These are phyloP conservation scores for Calcarius ornatus DNA, from an alignment of 2,113 vertebrate genomes.

Conservation along the genomic window DNA sequence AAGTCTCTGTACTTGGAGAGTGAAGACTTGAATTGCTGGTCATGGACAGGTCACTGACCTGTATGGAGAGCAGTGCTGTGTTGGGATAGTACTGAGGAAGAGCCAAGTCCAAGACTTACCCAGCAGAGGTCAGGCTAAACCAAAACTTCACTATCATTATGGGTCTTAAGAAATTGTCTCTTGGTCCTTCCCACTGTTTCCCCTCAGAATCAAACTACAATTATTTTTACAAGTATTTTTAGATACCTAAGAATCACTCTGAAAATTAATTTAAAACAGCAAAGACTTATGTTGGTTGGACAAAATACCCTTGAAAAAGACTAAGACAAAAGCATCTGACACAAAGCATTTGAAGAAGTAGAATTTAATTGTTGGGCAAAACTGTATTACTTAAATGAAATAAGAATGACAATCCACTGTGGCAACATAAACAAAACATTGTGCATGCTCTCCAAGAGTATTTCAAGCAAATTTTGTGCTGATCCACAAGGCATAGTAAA, in stretches of 20 bases:
- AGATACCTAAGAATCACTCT: background rate
- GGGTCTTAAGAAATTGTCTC: background rate
- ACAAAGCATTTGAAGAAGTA: background rate
- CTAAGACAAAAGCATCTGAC: background rate
- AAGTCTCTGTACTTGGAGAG: background rate
- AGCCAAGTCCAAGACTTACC: background rate
- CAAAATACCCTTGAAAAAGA: background rate
- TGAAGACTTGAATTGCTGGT: background rate
- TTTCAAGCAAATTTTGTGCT: background rate
- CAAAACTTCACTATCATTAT: background rate
- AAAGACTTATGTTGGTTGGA: background rate
- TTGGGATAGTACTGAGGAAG: background rate
- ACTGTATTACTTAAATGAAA: background rate
- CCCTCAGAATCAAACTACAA: background rate
- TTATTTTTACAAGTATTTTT: background rate
- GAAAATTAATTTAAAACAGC: background rate
- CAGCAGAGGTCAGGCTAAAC: constrained; percentile 52
- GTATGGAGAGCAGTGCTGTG: background rate
- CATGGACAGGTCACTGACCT: background rate
- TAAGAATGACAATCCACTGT: background rate
- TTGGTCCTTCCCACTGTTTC: background rate
- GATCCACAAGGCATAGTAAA: background rate
- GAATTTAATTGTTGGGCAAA: background rate
- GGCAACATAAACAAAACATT: background rate
- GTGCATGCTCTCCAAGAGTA: background rate